These are phyloP conservation scores for Nesometra sesokonis DNA, from an alignment of 35 echinoderm and acorn worm genomes.

Conservation along the genomic window DNA sequence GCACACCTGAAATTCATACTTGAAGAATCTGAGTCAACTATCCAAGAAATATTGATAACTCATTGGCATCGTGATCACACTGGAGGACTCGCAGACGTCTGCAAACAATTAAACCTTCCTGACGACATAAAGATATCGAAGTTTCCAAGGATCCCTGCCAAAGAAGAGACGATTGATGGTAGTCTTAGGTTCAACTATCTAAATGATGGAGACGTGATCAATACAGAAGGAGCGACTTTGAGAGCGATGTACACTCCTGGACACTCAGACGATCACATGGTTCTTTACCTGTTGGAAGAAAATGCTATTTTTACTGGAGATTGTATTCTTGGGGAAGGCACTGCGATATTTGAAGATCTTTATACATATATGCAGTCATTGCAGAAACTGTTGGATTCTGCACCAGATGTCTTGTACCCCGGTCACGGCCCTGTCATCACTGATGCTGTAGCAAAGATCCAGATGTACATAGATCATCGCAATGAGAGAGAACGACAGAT, in stretches of 20 bases:
- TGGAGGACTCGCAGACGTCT: slow-evolving; percentile 67
- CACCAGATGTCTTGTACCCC: slow-evolving; percentile 56
- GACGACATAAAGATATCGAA: slow-evolving; percentile 39
- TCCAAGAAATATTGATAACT: slow-evolving; percentile 72
- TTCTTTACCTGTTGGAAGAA: slow-evolving; percentile 64
- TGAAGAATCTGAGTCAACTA: slow-evolving; percentile 24
- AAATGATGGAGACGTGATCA: slow-evolving; percentile 61
- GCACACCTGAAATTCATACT: slow-evolving; percentile 58
- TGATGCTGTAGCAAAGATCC: slow-evolving; percentile 57
- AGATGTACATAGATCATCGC: slow-evolving; percentile 88
- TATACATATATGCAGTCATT: slow-evolving; percentile 93
- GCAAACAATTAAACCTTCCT: slow-evolving; percentile 17
- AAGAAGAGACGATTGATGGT: slow-evolving; percentile 32
- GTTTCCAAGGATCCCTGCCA: slow-evolving; percentile 41
- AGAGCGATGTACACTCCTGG: slow-evolving; percentile 80
- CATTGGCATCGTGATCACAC: slow-evolving; percentile 90
- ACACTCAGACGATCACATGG: slow-evolving; percentile 95
- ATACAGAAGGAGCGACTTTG: slow-evolving; percentile 77
- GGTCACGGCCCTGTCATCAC: slow-evolving; percentile 77
- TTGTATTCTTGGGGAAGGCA: slow-evolving; percentile 82
- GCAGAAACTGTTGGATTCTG: slow-evolving; percentile 40
- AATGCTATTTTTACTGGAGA: slow-evolving; percentile 87
- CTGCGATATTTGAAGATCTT: slow-evolving; percentile 93
- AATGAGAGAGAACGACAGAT: slow-evolving; percentile 89
- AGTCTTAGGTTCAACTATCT: slow-evolving; percentile 63